phyloP scores from a whole-genome alignment of 2,113 vertebrate genomes.

The Seriola aureovittata region DNA sequence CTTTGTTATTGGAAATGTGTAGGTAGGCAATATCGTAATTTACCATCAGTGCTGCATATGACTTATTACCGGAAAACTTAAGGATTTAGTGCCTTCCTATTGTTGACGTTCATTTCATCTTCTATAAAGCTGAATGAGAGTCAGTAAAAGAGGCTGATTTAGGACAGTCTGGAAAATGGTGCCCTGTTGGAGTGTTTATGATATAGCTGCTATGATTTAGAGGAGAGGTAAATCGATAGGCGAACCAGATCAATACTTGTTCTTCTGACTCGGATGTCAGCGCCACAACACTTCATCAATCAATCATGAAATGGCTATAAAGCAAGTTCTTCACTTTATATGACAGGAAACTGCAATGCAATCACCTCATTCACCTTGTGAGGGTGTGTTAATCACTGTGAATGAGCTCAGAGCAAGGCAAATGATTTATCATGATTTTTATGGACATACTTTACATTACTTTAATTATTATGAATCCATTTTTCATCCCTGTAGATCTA shows the following conservation, averaged over 20 bases:
- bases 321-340: conserved; percentile 27
- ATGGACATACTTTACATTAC: neutral
- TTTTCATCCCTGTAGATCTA: conserved; percentile 21
- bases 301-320: conserved; percentile 52
- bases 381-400: neutral
- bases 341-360: conserved; percentile 53
- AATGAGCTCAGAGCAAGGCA: neutral
- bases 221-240: conserved; percentile 36
- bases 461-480: conserved; percentile 22
- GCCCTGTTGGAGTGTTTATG: conserved; percentile 28
- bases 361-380: conserved; percentile 56
- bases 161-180: conserved; percentile 3
- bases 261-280: conserved; percentile 24
- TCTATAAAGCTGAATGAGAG: conserved; percentile 17
- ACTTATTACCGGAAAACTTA: neutral
- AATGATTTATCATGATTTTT: conserved; percentile 14
- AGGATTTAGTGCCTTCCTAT: conserved; percentile 15
- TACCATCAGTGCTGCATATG: neutral
- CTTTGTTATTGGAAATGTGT: conserved; percentile 35
- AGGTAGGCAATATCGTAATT: neutral
- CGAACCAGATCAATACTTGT: conserved; percentile 58
- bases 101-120: neutral
- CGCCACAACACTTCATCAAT: conserved; percentile 41
- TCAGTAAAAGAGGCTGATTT: conserved; percentile 55
- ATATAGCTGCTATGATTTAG: conserved; percentile 7